Evolutionary conservation across 92 coral and sea anemone species (phyloP), one percentile per base, ranked within the genome.

Genomic region (Heliopora coerulea): DNA sequence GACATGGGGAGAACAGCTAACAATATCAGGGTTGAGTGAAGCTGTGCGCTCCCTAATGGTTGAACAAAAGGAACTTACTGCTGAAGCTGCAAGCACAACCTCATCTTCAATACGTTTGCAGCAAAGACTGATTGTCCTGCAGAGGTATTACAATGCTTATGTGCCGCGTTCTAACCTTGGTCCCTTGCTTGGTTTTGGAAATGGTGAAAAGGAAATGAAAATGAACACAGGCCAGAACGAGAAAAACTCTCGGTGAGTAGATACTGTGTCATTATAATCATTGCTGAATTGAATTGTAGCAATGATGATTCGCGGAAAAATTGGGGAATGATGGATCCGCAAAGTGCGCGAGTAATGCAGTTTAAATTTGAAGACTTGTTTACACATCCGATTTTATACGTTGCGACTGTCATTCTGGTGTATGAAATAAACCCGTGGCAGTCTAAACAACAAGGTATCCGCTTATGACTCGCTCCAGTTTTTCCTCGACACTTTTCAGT

Each of bases 1-100:
- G 98, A 89, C 90, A 2, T 93, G 98, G 98, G 98, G 98, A 25
- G 88, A 83, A 27, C 98, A 88, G 67, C 98, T 96, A 27, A 80
- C 85, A 44, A 83, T 85, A 20, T 83, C 79, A 19, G 89, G 86
- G 46, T 74, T 93, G 18, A 81, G 82, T 39, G 93, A 90, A 75
- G 98, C 91, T 21, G 77, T 93, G 19, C 96, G 84, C 57, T 96
- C 93, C 29, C 87, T 93, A n/a, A 86, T 93, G 44, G 81, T 83
- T 70, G 98, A 93, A 65, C 98, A 93, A 52, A 84, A 86, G 59
- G 89, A 87, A 46, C 88, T 93, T 12, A 96, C 92, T 6, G 81
- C 89, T 78, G 89, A 89, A 80, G 98, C 98, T 1, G 91, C 98
- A 68, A 96, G 92, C 17, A 87, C 98, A 14, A 93, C 98, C 34